Base-by-base conservation (phyloP, 1,140 invertebrate genomes). In the Rhopalosiphum maidis region DNA sequence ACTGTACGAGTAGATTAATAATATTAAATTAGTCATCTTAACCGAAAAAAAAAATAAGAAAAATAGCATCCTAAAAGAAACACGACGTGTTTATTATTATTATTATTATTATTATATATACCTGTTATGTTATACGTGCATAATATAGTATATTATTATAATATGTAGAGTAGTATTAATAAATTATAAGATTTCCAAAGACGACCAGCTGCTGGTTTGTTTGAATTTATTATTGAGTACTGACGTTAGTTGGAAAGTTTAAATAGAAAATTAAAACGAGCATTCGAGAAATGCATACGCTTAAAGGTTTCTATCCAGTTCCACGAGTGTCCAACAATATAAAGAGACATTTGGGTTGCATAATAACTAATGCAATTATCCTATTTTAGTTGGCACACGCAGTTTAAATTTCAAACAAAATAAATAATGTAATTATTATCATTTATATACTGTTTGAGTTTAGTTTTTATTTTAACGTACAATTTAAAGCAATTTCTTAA, bases 211-310 rank as follows among this genome's bases (percentile, higher is more conserved):
- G 23, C 30, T 2, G 21, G 35, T 85, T 43, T 1, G 22, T 41
- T 85, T 85, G 8, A 43, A 43, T 85, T n/a, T 2, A 11, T 87
- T n/a, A 87, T 87, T n/a, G 43, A 87, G 18, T n/a, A 87, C 48
- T 48, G 43, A 87, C 30, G 30, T 87, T n/a, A 87, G 43, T 87
- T 46, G 23, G 85, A 87, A 87, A 87, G 85, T 87, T 87, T 48
- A 87, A 86, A n/a, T 48, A n/a, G 43, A 48, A 46, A 87, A 87
- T 87, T 30, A 46, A 30, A 87, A n/a, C 9, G 0, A 86, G 23
- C 9, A 23, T 43, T 25, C 15, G 23, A 85, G 37, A 85, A 41
- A 85, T 85, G 2, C 82, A 43, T 85, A 35, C 25, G 8, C 8
- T 85, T 41, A 23, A 30, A 43, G 37, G 8, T 85, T 68, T 77